Evolutionary conservation across 2,797 vertebrate species (phyloP), one percentile per base, ranked within the genome.

Genomic region (Bothrops alternatus): DNA sequence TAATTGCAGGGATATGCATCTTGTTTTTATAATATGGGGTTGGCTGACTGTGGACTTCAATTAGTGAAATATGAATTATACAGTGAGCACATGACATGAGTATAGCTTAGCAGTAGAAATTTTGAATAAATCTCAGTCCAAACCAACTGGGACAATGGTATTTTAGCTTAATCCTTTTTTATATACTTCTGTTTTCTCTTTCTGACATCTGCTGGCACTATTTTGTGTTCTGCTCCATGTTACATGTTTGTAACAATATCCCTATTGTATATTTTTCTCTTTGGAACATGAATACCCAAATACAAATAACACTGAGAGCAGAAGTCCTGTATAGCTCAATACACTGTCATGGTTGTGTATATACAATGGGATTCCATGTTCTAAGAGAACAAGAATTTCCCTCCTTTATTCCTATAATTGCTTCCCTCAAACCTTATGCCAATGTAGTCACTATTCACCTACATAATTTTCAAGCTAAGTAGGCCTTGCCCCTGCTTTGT

Each of bases 11-110:
- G 57, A 7, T 57, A 63, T 82, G 57, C 58, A 91, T 82, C 65
- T 63, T 93, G 92, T 93, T 91, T 85, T 69, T 85, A 56, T 82
- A 93, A 93, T 86, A 88, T 82, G 91, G 65, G 50, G 32, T n/a
- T 89, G 32, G 47, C 88, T 91, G 86, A 56, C 69, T 93, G 69
- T 32, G 50, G 69, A 47, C 47, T 69, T 69, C 55, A 42, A 47
- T 69, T 63, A 88, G 56, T 91, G 90, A 91, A 88, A 63, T 85
- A 55, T 20, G 25, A 88, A 93, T 86, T 50, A 50, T 18, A 91
- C 53, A 82, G 25, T 25, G 56, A 56, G 32, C 25, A 63, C 16
- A n/a, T 56, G 6, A 4, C 47, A 56, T 28, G 55, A 25, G 16
- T 85, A 42, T 69, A 69, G 50, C 60, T 88, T 55, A 60, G 18